Evolutionary conservation across 2,797 vertebrate species (phyloP), one percentile per base, ranked within the genome.

Genomic region (Hemitrygon akajei): DNA sequence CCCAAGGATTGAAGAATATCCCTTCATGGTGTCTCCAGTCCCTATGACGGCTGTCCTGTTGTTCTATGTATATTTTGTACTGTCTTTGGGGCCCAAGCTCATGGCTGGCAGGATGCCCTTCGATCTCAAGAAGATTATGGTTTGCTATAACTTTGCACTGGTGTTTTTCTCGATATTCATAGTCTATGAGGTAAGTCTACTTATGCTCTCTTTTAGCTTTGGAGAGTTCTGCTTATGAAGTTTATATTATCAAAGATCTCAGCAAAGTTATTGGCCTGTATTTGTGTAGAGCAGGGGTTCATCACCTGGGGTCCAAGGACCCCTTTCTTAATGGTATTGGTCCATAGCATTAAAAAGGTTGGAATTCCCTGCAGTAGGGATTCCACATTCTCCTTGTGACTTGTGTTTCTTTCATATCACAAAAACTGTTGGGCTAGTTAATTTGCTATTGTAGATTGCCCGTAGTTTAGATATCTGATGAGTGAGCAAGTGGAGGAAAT

Each of bases 111-210:
- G 71, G 37, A 93, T 75, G 7, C 91, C 91, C 25, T 93, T 76
- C 2, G 91, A 93, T 27, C 91, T 93, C 76, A 93, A 93, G 25
- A 93, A 93, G 71, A 75, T 93, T 76, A 93, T 93, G 91, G 91
- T 93, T 93, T 27, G 47, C 71, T 93, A 93, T 93, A 93, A 93
- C 71, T 93, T 93, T 93, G 66, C 69, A 76, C 91, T 93, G 91
- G 91, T 93, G 69, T 93, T 93, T 76, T 93, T 93, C 91, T 93
- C 91, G 37, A 93, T 93, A 56, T 93, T 76, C 71, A 93, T 93
- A 75, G 91, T 93, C 40, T 93, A 93, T n/a, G 91, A 93, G 91
- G 91, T 93, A 93, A 30, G 91, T 1, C 14, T 76, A 22, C 14
- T 56, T 47, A 9, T 71, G 14, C 10, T 27, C 12, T 86, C 14